phyloP scores from a whole-genome alignment of 64 coral and sea anemone genomes.

The Montipora cactus region DNA sequence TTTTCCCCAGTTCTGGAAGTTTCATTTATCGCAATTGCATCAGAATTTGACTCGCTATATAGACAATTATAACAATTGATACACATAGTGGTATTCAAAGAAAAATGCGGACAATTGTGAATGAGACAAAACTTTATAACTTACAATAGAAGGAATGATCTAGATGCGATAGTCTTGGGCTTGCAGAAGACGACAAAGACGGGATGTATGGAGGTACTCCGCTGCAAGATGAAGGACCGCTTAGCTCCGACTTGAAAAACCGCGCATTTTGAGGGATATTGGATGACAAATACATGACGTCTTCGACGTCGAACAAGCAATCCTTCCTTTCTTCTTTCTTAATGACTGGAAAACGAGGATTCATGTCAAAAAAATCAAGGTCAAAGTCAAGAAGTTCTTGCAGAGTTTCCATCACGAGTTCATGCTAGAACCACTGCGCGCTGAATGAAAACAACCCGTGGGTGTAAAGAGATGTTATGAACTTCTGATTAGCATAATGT shows the following conservation, averaged over 20 bases:
- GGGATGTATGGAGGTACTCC: neutral
- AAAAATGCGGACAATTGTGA: neutral
- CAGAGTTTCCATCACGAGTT: constrained; percentile 1
- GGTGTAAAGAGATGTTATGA: constrained; percentile 1
- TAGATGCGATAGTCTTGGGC: neutral
- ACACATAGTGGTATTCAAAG: neutral
- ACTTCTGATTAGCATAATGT: constrained; percentile 31
- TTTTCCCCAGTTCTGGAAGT: constrained; percentile 9
- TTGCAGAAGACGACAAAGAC: neutral
- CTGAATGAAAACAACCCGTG: neutral
- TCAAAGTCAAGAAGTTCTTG: neutral
- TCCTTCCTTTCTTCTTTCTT: constrained; percentile 12
- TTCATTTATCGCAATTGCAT: neutral
- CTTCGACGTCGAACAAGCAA: constrained; percentile 30
- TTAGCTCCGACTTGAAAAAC: neutral
- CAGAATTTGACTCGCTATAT: neutral
- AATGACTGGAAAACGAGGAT: neutral
- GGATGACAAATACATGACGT: neutral
- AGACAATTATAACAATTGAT: no score
- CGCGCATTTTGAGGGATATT: neutral
- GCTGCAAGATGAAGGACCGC: neutral
- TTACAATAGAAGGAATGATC: constrained; percentile 11
- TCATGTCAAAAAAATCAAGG: constrained; percentile 18
- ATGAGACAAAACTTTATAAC: neutral
- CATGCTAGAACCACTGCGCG: neutral